Evolutionary conservation across 2,888 invertebrate species (phyloP).

Genomic region (Bembecia ichneumoniformis): DNA sequence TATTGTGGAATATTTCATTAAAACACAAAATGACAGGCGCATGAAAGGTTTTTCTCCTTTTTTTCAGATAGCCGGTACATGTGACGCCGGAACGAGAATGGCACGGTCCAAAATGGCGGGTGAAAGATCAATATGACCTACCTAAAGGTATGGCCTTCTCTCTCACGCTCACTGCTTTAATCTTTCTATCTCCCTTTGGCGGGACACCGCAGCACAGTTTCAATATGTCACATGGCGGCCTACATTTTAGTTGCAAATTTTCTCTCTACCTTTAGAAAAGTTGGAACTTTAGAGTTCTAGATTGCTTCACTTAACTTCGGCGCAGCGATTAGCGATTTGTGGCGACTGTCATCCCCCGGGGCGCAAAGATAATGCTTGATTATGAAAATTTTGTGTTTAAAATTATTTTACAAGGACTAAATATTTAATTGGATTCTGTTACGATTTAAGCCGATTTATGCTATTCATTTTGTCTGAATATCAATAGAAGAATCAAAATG

Average conservation of each 20-base stretch:
- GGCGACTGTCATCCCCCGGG: constrained; percentile 44
- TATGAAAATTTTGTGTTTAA: constrained; percentile 41
- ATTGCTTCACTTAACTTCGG: constrained; percentile 38
- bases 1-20: constrained; percentile 60
- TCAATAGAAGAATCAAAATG: neutral
- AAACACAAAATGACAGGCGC: constrained; percentile 59
- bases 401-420: constrained; percentile 36
- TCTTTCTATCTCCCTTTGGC: constrained; percentile 36
- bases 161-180: constrained; percentile 23
- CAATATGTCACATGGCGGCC: constrained; percentile 58
- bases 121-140: constrained; percentile 72
- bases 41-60: constrained; percentile 49
- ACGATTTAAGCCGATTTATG: neutral
- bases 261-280: constrained; percentile 27
- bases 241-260: constrained; percentile 51
- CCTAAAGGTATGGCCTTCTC: constrained; percentile 52
- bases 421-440: constrained; percentile 19
- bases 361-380: constrained; percentile 49
- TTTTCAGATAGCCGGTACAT: constrained; percentile 47
- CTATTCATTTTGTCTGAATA: neutral
- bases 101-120: constrained; percentile 67
- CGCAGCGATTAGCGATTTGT: constrained; percentile 49
- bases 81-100: constrained; percentile 65
- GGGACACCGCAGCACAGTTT: constrained; percentile 43
- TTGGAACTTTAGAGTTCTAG: constrained; percentile 35